Conservation (phyloP, 2,113 vertebrate genomes). For the Alosa alosa region DNA sequence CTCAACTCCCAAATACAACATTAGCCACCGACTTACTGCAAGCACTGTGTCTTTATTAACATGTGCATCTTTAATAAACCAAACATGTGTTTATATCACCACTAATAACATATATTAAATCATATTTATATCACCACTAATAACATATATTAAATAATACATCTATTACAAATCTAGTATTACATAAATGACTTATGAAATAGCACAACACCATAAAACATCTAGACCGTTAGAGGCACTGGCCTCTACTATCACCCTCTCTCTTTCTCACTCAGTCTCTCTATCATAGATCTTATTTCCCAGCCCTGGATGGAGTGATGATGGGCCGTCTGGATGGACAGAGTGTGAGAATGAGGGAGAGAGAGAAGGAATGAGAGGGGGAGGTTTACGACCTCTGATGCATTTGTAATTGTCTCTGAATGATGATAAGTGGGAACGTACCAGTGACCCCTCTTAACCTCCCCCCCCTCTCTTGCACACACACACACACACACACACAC, state of each 20-base stretch:
- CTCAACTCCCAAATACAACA: too few relatives aligned
- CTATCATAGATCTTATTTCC: neutral
- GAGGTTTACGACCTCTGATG: conserved; percentile 28
- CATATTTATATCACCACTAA: too few relatives aligned
- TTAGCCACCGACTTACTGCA: too few relatives aligned
- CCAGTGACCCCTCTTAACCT: conserved; percentile 12
- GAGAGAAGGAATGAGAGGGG: neutral
- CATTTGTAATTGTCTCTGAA: conserved; percentile 47
- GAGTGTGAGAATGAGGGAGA: conserved; percentile 31
- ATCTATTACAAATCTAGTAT: too few relatives aligned
- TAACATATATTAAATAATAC: too few relatives aligned
- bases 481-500: neutral
- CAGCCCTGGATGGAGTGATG: conserved; percentile 19
- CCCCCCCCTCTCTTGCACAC: conserved; percentile 4
- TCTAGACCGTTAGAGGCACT: too few relatives aligned
- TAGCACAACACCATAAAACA: too few relatives aligned
- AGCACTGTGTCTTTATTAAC: too few relatives aligned
- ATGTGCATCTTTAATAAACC: too few relatives aligned
- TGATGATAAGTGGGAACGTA: conserved; percentile 26
- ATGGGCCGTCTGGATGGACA: conserved; percentile 32
- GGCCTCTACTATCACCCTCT: neutral
- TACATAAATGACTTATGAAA: too few relatives aligned
- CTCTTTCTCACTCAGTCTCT: neutral
- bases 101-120: too few relatives aligned
- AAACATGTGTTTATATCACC: too few relatives aligned